Base-by-base conservation (phyloP, 1,140 invertebrate genomes). In the Diachasma alloeum region DNA sequence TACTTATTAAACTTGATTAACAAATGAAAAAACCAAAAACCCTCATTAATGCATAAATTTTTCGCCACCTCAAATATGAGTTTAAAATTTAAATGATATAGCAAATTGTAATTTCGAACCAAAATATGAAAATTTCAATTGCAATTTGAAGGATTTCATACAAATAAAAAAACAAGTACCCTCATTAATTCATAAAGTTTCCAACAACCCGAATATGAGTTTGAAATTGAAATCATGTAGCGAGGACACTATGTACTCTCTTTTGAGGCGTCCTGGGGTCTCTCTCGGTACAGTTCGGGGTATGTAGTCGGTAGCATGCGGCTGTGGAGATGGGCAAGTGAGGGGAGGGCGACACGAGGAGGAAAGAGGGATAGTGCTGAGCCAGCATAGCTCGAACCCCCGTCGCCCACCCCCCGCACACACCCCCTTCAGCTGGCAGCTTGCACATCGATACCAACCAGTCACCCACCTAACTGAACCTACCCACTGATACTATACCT, bases 401-500 rank as follows among this genome's bases (percentile, higher is more conserved):
- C 81, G 53, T 71, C 59, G 17, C 67, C 26, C 59, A 44, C 42
- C 42, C 42, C 53, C n/a, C 48, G 5, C 22, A 31, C 42, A 66
- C 44, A 19, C 0, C 59, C 56, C 24, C 53, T 37, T 66, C 75
- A 76, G 70, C 75, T 76, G 67, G 63, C 67, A 73, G 74, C 78
- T 87, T 87, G 87, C 87, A 86, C 88, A 89, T 90, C 87, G 88
- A 90, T 90, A 90, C 86, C 86, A 87, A 66, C 84, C 87, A 88
- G 85, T 87, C 86, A 88, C 85, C 85, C 84, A 86, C 83, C 86
- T 81, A 83, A 83, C 86, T 82, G 84, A 67, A 74, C 67, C 76
- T 63, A 78, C 70, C 67, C 37, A 59, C 24, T 59, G 56, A 72
- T 72, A 69, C 71, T 31, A 31, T 56, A 44, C 36, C 13, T 24